A percentile compares a stretch with the other conserved stretches of the same genome.
These are phyloP conservation scores for Lepidurus couesii DNA, from an alignment of 1,140 invertebrate genomes.

Conservation along the genomic window DNA sequence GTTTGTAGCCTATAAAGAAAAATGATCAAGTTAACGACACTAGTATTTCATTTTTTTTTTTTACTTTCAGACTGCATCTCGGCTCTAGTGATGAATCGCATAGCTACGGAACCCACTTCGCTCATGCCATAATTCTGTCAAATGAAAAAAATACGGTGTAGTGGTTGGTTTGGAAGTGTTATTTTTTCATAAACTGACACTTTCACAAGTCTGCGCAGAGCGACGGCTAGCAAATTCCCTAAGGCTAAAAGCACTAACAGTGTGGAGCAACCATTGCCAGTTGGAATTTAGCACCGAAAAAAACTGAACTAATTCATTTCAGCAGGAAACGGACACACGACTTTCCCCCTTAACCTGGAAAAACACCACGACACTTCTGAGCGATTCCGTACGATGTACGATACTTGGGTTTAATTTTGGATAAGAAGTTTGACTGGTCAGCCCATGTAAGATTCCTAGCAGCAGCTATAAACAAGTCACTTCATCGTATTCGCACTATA, in stretches of 20 bases:
- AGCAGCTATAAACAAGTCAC: background rate
- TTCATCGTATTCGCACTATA: background rate
- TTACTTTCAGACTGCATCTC: background rate
- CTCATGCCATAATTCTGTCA: constrained; percentile 25
- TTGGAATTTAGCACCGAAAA: too few species aligned
- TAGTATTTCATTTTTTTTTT: background rate
- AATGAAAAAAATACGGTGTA: constrained; percentile 5
- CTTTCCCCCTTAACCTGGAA: too few species aligned
- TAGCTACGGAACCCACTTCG: background rate
- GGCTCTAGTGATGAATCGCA: background rate
- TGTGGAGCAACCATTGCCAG: too few species aligned
- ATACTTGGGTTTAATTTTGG: background rate
- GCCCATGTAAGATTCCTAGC: background rate
- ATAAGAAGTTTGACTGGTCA: background rate
- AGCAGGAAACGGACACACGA: background rate
- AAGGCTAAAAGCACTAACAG: too few species aligned
- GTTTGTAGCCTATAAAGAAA: background rate
- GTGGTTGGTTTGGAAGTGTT: background rate
- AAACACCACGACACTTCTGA: background rate
- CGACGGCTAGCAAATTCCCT: too few species aligned
- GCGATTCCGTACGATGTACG: background rate
- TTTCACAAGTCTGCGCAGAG: background rate
- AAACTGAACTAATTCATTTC: too few species aligned
- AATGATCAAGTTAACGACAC: background rate
- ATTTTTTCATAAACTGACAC: background rate